Conservation (phyloP, 2,797 vertebrate genomes). For the Rousettus madagascariensis region DNA sequence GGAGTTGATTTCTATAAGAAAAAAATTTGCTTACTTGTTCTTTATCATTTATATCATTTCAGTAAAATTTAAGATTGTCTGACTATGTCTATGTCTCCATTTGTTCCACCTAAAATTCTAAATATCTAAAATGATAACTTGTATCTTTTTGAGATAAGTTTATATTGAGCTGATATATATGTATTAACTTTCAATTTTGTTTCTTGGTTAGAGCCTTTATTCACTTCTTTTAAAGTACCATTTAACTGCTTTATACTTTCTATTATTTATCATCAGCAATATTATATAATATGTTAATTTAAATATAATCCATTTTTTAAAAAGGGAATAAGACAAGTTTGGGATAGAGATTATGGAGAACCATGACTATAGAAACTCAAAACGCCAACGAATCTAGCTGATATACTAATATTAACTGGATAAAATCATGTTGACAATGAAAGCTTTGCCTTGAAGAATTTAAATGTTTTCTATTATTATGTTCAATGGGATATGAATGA, state of each 20-base stretch:
- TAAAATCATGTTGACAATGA: neutral
- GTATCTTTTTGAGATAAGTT: neutral
- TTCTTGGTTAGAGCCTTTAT: neutral
- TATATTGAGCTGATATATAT: neutral
- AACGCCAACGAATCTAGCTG: neutral
- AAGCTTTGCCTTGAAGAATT: neutral
- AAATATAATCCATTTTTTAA: neutral
- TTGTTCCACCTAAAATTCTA: neutral
- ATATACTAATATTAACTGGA: neutral
- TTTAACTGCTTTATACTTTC: neutral
- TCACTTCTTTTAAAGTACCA: neutral
- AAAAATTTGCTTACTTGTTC: neutral
- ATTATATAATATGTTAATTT: neutral
- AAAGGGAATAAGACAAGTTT: neutral
- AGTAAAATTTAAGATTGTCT: neutral
- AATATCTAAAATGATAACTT: neutral
- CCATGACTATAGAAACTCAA: neutral
- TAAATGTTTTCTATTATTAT: neutral
- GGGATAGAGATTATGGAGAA: neutral
- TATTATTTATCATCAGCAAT: neutral
- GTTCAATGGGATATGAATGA: neutral
- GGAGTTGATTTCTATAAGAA: neutral
- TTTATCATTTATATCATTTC: neutral
- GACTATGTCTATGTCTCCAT: too few species aligned
- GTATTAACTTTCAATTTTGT: neutral